Conservation (phyloP, 2,797 vertebrate species). For the Pithecia hirsuta region DNA sequence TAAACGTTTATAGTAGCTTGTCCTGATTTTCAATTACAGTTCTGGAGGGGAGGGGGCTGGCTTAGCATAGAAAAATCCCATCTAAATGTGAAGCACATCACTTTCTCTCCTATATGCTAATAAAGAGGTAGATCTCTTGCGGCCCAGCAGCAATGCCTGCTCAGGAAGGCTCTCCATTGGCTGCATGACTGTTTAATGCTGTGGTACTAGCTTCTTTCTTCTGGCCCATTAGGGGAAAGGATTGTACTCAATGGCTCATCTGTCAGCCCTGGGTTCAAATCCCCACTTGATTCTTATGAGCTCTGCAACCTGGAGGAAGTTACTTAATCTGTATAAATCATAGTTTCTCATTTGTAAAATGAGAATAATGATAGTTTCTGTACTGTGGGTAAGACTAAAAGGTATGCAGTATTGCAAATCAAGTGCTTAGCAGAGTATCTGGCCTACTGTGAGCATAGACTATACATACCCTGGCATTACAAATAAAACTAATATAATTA, state of each 20-base stretch:
- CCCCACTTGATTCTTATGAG: not conserved
- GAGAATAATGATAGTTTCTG: not conserved
- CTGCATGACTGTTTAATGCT: not conserved
- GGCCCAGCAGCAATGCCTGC: not conserved
- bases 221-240: not conserved
- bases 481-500: not conserved
- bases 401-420: not conserved
- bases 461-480: not conserved
- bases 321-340: not conserved
- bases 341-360: conserved; percentile 13
- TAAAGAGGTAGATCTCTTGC: not conserved
- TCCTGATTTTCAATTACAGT: conserved; percentile 60
- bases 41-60: not conserved
- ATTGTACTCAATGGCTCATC: not conserved
- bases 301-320: not conserved
- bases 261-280: not conserved
- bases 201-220: not conserved
- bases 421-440: not conserved
- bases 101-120: conserved; percentile 24
- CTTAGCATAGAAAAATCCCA: conserved; percentile 44
- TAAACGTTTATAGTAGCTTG: conserved; percentile 65
- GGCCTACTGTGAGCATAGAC: not conserved
- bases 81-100: conserved; percentile 4
- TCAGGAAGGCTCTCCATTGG: not conserved
- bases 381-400: not conserved